Evolutionary conservation across 1,140 invertebrate genomes (phyloP), one percentile per base, ranked within the genome.

Genomic region (Lordiphosa collinella): DNA sequence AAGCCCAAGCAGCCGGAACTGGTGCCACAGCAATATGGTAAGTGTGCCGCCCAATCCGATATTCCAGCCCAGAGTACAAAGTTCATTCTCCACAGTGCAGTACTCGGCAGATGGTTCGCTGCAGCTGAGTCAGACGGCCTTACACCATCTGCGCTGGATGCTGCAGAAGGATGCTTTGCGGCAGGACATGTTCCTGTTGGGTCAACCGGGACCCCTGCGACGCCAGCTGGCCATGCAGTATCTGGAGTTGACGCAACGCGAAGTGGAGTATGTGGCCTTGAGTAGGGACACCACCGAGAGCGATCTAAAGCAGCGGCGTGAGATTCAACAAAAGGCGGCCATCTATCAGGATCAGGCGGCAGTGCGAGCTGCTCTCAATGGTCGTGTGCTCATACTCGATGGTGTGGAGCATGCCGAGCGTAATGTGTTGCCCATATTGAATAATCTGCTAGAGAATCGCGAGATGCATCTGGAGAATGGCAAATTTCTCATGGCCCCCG

Each of bases 381-480:
- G 97, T 1, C 91, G 97, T 53, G 92, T 99, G 18, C 91, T 99
- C 8, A 91, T 99, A n/a, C 90, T 99, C 14, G 98, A 99, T 90
- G 98, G 98, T 4, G 96, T 99, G 50, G 98, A 99, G 90, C 99
- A 99, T 88, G 97, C 97, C 0, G 98, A 99, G 89, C 90, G 98
- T 50, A 99, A 99, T 91, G 97, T 99, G 22, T 90, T 99, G 37
- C 98, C 98, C 36, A 95, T 99, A 34, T 89, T 99, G n/a, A 99
- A 99, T 90, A 99, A 99, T 91, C 91, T 99, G 18, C 90, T 99
- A n/a, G 98, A 99, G 91, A 99, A 99, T 90, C 91, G 98, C 46
- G 98, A 99, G 90, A 99, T 99, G 97, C 96, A 99, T 89, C 90
- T 99, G 37, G 98, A 99, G 91, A 97, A 99, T 92, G 98, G 98